Percentiles rank a stretch among this genome's conserved stretches.
These are phyloP conservation scores for Premnoplex brunnescens DNA, from an alignment of 2,797 vertebrate species.

Conservation along the genomic window DNA sequence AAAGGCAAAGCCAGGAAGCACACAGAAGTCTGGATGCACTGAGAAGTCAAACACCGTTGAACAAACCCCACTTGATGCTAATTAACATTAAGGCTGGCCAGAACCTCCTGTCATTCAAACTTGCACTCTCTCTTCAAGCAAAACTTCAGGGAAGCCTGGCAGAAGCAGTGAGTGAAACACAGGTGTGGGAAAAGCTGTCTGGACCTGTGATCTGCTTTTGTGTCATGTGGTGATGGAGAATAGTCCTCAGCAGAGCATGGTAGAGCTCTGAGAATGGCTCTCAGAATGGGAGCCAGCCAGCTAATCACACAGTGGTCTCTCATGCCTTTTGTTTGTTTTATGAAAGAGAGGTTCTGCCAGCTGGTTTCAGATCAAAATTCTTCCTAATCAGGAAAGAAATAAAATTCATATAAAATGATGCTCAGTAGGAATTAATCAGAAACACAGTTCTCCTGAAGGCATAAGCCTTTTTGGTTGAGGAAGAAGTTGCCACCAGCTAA, in stretches of 20 bases:
- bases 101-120: background rate
- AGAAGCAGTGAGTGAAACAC: background rate
- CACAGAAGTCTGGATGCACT: background rate
- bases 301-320: background rate
- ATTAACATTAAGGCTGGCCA: conserved; percentile 12
- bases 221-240: background rate
- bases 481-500: conserved; percentile 54
- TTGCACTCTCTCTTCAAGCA: background rate
- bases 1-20: conserved; percentile 16
- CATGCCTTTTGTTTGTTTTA: background rate
- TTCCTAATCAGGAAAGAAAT: background rate
- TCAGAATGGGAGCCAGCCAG: background rate
- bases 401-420: background rate
- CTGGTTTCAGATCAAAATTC: background rate
- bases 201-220: background rate
- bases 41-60: background rate
- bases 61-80: background rate
- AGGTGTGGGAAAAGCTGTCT: conserved; percentile 8
- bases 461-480: background rate
- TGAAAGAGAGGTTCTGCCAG: background rate
- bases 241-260: background rate
- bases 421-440: background rate
- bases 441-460: background rate
- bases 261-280: too few relatives aligned
- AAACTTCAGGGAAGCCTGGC: conserved; percentile 27